Evolutionary conservation across 2,797 vertebrate genomes (phyloP), one percentile per base, ranked within the genome.

Genomic region (Leptodactylus fallax): DNA sequence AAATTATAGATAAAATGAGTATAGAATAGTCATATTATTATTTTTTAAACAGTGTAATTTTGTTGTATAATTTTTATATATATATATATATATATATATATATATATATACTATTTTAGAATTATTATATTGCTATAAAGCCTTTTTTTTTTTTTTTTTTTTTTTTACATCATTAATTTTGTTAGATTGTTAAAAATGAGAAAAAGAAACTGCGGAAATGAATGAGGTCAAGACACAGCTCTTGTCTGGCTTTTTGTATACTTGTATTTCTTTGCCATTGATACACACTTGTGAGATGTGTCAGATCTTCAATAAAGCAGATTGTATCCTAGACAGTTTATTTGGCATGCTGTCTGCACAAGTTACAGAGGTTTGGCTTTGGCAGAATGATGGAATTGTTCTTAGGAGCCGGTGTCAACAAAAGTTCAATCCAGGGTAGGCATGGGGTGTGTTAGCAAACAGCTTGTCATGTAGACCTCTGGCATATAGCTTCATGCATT

Each of bases 341-440:
- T 87, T 87, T 81, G 78, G 76, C 65, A 81, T 74, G 79, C 67
- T 76, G 79, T 87, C 69, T 81, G 47, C 69, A 82, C 61, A 60
- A 36, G 53, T 63, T 55, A 45, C 58, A 63, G 47, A 82, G 80
- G 76, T 55, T 87, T 88, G 90, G 61, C 23, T 85, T 89, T 55
- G 77, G 56, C 45, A 83, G 65, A 83, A 61, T 80, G 56, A 83
- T 63, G 74, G 69, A 45, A 81, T 81, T 72, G 6, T 25, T 77
- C 6, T 65, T 56, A 69, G 79, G 7, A 47, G 84, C 85, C 83
- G 81, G 61, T 90, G 36, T 92, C 87, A 88, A 9, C 90, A 72
- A 81, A 92, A 89, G 17, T 90, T 92, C 56, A 90, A 0, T 49
- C 63, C 87, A 53, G 72, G 86, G 92, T 91, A 87, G 80, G 0